Evolutionary conservation across 2,113 vertebrate genomes (phyloP).

Genomic region (Heteronetta atricapilla): DNA sequence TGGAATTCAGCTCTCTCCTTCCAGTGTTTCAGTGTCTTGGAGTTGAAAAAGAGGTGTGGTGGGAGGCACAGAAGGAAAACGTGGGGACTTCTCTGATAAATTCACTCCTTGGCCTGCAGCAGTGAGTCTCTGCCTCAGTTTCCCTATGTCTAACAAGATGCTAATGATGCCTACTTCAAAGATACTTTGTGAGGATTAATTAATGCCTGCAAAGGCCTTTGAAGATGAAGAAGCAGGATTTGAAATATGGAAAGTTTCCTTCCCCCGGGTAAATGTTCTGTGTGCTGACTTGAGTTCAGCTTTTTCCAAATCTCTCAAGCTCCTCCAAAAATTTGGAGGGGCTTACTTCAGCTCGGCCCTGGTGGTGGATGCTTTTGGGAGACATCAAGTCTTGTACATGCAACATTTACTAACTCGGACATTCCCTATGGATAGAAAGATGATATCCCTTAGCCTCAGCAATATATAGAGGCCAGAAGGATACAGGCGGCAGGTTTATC

Average conservation of each 20-base stretch:
- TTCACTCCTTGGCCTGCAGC: accelerated
- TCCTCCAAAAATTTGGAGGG: background rate
- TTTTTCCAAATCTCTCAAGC: background rate
- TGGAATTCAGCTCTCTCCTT: background rate
- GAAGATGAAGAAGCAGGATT: background rate
- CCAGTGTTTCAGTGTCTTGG: accelerated
- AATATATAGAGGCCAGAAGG: background rate
- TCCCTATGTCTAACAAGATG: background rate
- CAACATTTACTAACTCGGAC: accelerated
- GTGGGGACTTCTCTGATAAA: background rate
- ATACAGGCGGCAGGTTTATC: background rate
- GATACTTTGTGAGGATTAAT: background rate
- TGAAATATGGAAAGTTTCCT: background rate
- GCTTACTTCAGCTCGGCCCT: background rate
- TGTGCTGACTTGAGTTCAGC: background rate
- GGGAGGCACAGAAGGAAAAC: background rate
- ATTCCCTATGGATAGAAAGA: background rate
- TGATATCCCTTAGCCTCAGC: background rate
- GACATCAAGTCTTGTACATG: accelerated
- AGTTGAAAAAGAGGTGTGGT: background rate
- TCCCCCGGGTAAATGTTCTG: background rate
- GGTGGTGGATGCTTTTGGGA: background rate
- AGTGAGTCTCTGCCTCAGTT: background rate
- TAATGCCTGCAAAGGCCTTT: background rate
- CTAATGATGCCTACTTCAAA: background rate